Evolutionary conservation across 2,888 invertebrate genomes (phyloP).

Genomic region (Dynastes hyllus): DNA sequence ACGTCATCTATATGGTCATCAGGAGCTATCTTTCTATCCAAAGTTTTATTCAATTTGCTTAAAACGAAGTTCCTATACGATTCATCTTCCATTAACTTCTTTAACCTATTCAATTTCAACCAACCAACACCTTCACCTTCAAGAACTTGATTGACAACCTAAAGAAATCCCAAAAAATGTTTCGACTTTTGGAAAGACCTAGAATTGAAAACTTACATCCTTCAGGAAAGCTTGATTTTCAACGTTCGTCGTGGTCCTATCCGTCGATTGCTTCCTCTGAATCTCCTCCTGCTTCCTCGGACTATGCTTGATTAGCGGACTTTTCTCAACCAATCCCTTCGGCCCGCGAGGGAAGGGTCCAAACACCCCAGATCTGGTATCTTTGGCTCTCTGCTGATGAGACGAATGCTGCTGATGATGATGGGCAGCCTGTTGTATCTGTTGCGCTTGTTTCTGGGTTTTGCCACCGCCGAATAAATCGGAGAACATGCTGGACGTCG

Average conservation of each 20-base stretch:
- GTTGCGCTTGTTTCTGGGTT: slow-evolving; percentile 60
- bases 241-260: slow-evolving; percentile 83
- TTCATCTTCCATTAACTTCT: slow-evolving; percentile 99
- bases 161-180: slow-evolving; percentile 54
- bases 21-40: slow-evolving; percentile 93
- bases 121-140: slow-evolving; percentile 97
- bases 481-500: slow-evolving; percentile 95
- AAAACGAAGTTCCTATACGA: slow-evolving; percentile 97
- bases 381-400: slow-evolving; percentile 65
- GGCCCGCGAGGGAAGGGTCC: slow-evolving; percentile 86
- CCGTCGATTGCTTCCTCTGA: slow-evolving; percentile 80
- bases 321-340: slow-evolving; percentile 90
- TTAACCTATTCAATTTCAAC: slow-evolving; percentile 93
- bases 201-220: slow-evolving; percentile 77
- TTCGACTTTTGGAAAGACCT: background rate
- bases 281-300: slow-evolving; percentile 79
- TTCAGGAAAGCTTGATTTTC: slow-evolving; percentile 96
- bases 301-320: slow-evolving; percentile 90
- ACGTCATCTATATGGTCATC: slow-evolving; percentile 99
- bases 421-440: slow-evolving; percentile 57
- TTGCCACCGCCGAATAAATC: slow-evolving; percentile 90
- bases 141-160: slow-evolving; percentile 87
- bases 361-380: slow-evolving; percentile 75
- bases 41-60: slow-evolving; percentile 93
- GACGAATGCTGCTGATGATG: slow-evolving; percentile 62